These are phyloP conservation scores for Aegotheles bennettii DNA, from an alignment of 2,113 vertebrate genomes.

Conservation along the genomic window DNA sequence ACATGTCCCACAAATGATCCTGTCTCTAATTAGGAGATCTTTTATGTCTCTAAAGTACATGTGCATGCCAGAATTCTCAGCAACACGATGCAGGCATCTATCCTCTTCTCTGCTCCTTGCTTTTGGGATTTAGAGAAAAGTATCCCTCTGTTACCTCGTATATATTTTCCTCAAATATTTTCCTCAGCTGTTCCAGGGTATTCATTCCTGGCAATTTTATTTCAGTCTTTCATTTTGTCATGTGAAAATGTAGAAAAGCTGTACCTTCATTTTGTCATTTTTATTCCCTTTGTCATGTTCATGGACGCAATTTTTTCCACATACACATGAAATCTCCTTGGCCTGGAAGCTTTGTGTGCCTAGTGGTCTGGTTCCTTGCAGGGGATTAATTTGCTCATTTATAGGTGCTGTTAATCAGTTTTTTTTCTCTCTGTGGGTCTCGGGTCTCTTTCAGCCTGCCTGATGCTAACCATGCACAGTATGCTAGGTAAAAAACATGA, in stretches of 20 bases:
- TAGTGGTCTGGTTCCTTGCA: neutral
- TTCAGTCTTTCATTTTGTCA: neutral
- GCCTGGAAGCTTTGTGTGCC: neutral
- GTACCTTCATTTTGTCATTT: neutral
- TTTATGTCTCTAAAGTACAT: slow-evolving; percentile 54
- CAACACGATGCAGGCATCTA: neutral
- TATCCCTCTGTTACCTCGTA: neutral
- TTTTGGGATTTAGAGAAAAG: neutral
- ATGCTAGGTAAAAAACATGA: neutral
- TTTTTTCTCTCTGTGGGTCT: neutral
- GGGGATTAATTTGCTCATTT: neutral
- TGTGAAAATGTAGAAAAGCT: neutral
- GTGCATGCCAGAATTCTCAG: slow-evolving; percentile 44
- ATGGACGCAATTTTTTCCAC: neutral
- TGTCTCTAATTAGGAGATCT: slow-evolving; percentile 57
- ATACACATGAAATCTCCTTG: neutral
- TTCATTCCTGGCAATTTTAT: neutral
- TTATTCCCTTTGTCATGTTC: neutral
- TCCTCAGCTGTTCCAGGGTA: neutral
- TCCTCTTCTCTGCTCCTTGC: neutral
- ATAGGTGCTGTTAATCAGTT: neutral
- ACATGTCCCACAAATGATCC: slow-evolving; percentile 52
- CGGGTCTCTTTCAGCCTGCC: neutral
- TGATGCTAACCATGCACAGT: neutral
- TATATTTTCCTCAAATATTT: neutral